phyloP scores from a whole-genome alignment of 2,888 invertebrate genomes.

The Aphrophora alni region DNA sequence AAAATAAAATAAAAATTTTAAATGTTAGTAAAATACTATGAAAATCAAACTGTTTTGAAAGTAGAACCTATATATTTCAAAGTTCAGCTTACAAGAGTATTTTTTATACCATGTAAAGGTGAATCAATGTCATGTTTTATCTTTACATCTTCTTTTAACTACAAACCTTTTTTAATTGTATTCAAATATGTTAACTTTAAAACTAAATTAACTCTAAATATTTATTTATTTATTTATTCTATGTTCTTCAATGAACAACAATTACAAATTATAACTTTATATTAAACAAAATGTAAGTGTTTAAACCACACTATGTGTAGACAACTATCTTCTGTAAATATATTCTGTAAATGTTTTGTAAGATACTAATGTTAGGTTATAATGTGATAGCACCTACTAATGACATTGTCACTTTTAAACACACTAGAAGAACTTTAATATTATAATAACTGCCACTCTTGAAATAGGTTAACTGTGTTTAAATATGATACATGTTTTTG shows the following conservation, averaged over 20 bases:
- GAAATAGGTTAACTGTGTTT: too few species aligned
- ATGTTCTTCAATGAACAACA: neutral
- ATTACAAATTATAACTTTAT: neutral
- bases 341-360: slow-evolving; percentile 9
- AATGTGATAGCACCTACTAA: neutral
- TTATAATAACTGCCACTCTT: too few species aligned
- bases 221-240: slow-evolving; percentile 4
- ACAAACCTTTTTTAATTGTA: neutral
- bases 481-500: too few species aligned
- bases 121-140: too few species aligned
- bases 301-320: neutral
- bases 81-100: too few species aligned
- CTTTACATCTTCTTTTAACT: too few species aligned
- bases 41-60: too few species aligned
- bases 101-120: too few species aligned
- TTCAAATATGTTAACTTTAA: neutral
- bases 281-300: neutral
- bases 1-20: too few species aligned
- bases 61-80: too few species aligned
- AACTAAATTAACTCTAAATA: neutral
- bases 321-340: neutral
- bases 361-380: neutral
- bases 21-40: too few species aligned
- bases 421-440: too few species aligned
- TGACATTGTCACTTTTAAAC: neutral